A percentile compares a stretch with the other conserved stretches of the same genome.
phyloP scores from a whole-genome alignment of 2,113 vertebrate genomes.

The Rhagologus leucostigma region DNA sequence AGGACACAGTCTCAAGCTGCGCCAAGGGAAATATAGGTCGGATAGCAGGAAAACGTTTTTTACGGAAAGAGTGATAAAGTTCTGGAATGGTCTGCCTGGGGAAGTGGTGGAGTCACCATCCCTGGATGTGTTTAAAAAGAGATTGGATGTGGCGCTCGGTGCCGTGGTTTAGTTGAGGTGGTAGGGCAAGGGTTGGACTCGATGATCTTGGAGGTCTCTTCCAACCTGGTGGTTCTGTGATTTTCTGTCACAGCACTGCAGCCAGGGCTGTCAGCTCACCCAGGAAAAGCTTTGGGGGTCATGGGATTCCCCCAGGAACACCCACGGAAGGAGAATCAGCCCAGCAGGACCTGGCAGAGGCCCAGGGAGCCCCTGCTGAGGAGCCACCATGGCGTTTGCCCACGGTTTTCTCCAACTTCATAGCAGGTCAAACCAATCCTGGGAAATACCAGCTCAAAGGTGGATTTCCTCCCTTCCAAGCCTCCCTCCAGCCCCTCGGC shows the following conservation, averaged over 20 bases:
- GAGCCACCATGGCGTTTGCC: fast-evolving
- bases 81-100: no score
- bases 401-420: fast-evolving
- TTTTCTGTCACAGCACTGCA: neutral
- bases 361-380: fast-evolving
- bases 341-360: neutral
- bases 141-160: no score
- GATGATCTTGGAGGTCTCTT: no score
- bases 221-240: no score
- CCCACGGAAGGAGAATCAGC: neutral
- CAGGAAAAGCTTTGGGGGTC: neutral
- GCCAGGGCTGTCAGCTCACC: neutral
- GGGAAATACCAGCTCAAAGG: neutral
- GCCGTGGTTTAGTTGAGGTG: no score
- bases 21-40: no score
- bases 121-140: no score
- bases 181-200: no score
- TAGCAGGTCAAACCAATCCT: neutral
- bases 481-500: neutral
- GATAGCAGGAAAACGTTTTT: no score
- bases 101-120: no score
- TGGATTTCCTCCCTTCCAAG: neutral
- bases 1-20: no score
- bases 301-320: neutral
- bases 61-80: no score